These are phyloP conservation scores for Trigoniulus corallinus DNA, from an alignment of 1,140 invertebrate genomes.

Conservation along the genomic window DNA sequence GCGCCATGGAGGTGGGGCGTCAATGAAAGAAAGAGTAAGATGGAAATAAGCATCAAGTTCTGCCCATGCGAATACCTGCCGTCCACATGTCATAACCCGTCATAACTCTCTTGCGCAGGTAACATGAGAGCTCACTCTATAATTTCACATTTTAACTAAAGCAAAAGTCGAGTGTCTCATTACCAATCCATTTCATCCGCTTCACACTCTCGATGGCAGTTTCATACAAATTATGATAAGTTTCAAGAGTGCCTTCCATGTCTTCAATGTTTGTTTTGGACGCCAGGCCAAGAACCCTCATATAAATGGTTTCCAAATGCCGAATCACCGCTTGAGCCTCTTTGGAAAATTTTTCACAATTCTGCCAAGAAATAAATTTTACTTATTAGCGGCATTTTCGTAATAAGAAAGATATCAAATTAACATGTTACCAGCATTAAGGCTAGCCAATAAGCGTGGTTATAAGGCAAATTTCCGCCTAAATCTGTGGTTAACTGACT, in stretches of 20 bases:
- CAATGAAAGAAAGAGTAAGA: too few relatives aligned
- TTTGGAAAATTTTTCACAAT: constrained; percentile 22
- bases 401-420: constrained; percentile 6
- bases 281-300: neutral
- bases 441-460: constrained; percentile 66
- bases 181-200: constrained; percentile 32
- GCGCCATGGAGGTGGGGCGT: too few relatives aligned
- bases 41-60: too few relatives aligned
- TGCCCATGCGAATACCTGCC: too few relatives aligned
- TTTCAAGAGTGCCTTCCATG: constrained; percentile 20
- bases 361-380: constrained; percentile 13
- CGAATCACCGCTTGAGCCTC: constrained; percentile 18
- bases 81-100: too few relatives aligned
- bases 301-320: constrained; percentile 16
- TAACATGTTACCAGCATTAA: constrained; percentile 49
- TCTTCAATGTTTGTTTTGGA: neutral
- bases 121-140: too few relatives aligned
- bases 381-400: neutral
- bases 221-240: constrained; percentile 23
- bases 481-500: constrained; percentile 60
- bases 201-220: constrained; percentile 33
- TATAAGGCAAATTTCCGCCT: constrained; percentile 55
- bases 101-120: too few relatives aligned
- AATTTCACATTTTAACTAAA: too few relatives aligned
- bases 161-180: too few relatives aligned